Conservation (phyloP, 2,113 vertebrate species). For the Serinus canaria region DNA sequence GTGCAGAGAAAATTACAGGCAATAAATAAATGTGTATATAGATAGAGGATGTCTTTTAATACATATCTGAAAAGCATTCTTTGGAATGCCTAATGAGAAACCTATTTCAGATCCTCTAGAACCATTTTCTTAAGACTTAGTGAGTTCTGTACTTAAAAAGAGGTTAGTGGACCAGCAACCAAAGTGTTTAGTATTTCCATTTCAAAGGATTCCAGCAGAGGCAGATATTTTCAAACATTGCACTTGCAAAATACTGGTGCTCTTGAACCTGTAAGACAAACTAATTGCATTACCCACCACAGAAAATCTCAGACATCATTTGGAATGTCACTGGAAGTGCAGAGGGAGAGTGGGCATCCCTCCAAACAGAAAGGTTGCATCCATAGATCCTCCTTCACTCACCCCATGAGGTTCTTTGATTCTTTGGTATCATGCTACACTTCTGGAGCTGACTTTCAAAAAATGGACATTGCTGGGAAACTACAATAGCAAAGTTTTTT, state of each 20-base stretch:
- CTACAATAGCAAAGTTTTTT: neutral
- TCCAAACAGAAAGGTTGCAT: neutral
- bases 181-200: neutral
- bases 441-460: neutral
- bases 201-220: constrained; percentile 32
- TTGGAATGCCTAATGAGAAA: constrained; percentile 42
- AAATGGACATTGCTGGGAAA: neutral
- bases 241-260: neutral
- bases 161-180: neutral
- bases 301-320: neutral
- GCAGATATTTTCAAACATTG: neutral
- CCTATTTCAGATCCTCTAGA: constrained; percentile 8
- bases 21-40: constrained; percentile 23
- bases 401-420: neutral
- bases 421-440: neutral
- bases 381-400: neutral
- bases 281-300: fast-evolving
- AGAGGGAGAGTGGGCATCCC: neutral
- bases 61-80: constrained; percentile 12
- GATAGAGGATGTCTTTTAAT: constrained; percentile 27
- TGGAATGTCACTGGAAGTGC: neutral
- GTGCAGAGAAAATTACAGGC: constrained; percentile 43
- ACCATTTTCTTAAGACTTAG: neutral
- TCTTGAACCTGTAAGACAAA: neutral
- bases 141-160: neutral